phyloP scores from a whole-genome alignment of 37 sponge, comb jelly and placozoan species.

The Spongilla lacustris region DNA sequence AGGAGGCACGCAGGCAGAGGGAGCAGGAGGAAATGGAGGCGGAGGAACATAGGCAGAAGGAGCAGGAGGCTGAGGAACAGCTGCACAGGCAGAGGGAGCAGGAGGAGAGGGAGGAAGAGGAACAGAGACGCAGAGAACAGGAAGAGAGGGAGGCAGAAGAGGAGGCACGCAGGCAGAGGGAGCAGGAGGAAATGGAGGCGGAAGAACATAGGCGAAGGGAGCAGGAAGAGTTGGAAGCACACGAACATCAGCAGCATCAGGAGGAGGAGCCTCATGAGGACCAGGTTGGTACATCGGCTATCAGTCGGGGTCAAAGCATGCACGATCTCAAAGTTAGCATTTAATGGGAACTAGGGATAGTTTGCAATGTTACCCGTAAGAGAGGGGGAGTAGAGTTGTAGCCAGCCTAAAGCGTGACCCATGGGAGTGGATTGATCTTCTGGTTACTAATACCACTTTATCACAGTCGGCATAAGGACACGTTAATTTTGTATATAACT shows the following conservation, averaged over 20 bases:
- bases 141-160: background rate
- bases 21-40: slow-evolving; percentile 2
- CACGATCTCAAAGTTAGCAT: too few relatives aligned
- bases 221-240: background rate
- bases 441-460: too few relatives aligned
- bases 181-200: background rate
- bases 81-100: background rate
- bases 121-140: background rate
- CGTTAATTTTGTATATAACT: too few relatives aligned
- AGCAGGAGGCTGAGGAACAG: slow-evolving; percentile 17
- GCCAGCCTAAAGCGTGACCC: too few relatives aligned
- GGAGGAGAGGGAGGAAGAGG: background rate
- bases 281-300: slow-evolving; percentile 13
- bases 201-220: background rate
- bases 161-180: background rate
- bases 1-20: background rate
- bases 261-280: slow-evolving; percentile 18
- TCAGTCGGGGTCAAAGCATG: slow-evolving; percentile 22
- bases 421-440: too few relatives aligned
- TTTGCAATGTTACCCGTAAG: too few relatives aligned
- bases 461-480: too few relatives aligned
- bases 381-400: too few relatives aligned
- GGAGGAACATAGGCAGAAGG: background rate
- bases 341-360: too few relatives aligned
- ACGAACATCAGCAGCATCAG: background rate